Base-by-base conservation (phyloP, 2,113 vertebrate species). In the Sardina pilchardus region DNA sequence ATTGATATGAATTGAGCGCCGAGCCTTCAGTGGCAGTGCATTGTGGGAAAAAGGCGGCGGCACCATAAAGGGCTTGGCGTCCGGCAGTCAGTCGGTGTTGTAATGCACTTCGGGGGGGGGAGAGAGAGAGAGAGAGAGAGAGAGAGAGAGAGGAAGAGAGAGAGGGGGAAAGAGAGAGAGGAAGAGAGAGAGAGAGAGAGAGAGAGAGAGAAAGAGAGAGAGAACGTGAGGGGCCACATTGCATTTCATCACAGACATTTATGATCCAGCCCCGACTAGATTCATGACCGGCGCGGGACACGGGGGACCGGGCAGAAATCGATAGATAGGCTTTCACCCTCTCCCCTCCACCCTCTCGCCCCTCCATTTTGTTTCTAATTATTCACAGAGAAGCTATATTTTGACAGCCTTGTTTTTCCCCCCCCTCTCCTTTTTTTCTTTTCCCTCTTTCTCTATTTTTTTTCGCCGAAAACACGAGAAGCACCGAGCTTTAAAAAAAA, bases 251-350 rank as follows among this genome's bases (percentile, higher is more conserved):
- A 71, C 63, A 12, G 63, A 71, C 63, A 71, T 71, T 71, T 71
- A 71, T 71, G 63, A 30, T 34, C 12, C 26, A 71, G 63, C 63
- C 63, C 63, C 14, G 63, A 26, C n/a, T 30, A 71, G 63, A 71
- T 71, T 71, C 63, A 71, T 71, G 63, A 12, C n/a, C 10, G 34
- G n/a, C 1, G 24, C 9, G 63, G 63, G 63, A 63, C 63, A 71
- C 63, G 9, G 14, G 63, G 63, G 63, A 71, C 63, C 9, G 8
- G 24, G 63, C 1, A 71, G 63, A 30, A 71, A 71, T 71, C 63
- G 63, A 71, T 71, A 71, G 63, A 53, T 14, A 63, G 63, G 63
- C 63, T 71, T 71, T 71, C 63, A 71, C 30, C 63, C 26, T 34
- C 63, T 12, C 26, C 63, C 63, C n/a, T 71, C 63, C 63, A 71